phyloP scores from a whole-genome alignment of 2,797 vertebrate genomes.

The Toxotes lorentzi region DNA sequence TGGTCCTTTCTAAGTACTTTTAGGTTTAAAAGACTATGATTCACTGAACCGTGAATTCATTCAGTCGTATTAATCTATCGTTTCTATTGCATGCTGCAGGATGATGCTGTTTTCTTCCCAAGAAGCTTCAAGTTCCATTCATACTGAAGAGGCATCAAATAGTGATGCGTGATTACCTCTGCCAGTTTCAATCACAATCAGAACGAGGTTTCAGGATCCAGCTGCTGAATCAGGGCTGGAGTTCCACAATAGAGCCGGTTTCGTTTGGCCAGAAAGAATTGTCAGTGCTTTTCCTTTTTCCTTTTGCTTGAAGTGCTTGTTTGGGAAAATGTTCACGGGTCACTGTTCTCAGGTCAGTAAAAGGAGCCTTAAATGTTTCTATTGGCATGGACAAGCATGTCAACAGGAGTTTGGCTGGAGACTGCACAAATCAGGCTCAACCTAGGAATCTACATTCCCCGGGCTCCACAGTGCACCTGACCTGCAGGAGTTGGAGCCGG shows the following conservation, averaged over 20 bases:
- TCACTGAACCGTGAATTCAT: background rate
- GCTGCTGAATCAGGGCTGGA: conserved; percentile 33
- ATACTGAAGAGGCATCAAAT: conserved; percentile 13
- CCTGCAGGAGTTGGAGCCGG: conserved; percentile 52
- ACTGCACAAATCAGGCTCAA: conserved; percentile 29
- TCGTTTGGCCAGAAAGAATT: conserved; percentile 27
- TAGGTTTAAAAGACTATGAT: background rate
- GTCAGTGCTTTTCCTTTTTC: conserved; percentile 25
- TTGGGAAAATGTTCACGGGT: conserved; percentile 34
- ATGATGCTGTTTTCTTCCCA: conserved; percentile 1
- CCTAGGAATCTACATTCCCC: conserved; percentile 45
- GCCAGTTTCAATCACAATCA: conserved; percentile 52
- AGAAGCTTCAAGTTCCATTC: conserved; percentile 17
- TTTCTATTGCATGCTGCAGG: conserved; percentile 8
- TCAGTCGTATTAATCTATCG: conserved; percentile 16
- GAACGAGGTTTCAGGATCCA: conserved; percentile 13
- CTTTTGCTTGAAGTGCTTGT: conserved; percentile 20
- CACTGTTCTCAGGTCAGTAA: conserved; percentile 35
- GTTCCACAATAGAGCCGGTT: conserved; percentile 17
- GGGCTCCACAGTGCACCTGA: conserved; percentile 63
- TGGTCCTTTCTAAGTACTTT: background rate
- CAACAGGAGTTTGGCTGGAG: conserved; percentile 66
- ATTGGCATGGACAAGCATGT: conserved; percentile 58
- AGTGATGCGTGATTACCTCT: conserved; percentile 31
- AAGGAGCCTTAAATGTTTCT: conserved; percentile 59